These are phyloP conservation scores for Gastrophryne carolinensis DNA, from an alignment of 2,797 vertebrate genomes.

Conservation along the genomic window DNA sequence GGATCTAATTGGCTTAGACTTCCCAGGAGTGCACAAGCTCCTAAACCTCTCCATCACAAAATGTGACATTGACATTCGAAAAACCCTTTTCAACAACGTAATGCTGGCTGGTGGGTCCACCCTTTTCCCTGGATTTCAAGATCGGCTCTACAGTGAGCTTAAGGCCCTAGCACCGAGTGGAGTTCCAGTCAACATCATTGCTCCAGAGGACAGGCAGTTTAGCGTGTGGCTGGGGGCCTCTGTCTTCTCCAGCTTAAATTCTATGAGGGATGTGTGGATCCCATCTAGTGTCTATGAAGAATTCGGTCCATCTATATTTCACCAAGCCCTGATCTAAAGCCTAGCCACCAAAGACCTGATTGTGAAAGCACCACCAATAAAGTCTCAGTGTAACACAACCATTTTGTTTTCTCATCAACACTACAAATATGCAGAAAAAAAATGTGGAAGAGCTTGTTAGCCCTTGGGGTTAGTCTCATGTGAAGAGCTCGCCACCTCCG, in stretches of 20 bases:
- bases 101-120: constrained; percentile 50
- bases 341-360: no score
- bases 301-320: constrained; percentile 38
- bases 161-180: constrained; percentile 40
- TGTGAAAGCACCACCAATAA: no score
- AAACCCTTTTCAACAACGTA: constrained; percentile 51
- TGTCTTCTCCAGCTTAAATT: constrained; percentile 49
- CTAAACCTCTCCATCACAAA: constrained; percentile 51
- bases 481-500: no score
- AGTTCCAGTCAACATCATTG: constrained; percentile 40
- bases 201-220: constrained; percentile 44
- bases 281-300: constrained; percentile 30
- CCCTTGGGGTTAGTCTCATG: no score
- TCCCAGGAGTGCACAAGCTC: constrained; percentile 32
- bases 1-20: constrained; percentile 40
- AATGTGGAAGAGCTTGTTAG: no score
- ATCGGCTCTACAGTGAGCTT: constrained; percentile 53
- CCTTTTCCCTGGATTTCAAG: constrained; percentile 55
- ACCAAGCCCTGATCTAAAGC: no score
- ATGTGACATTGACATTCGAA: constrained; percentile 28
- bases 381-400: no score
- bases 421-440: no score
- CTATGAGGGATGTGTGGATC: constrained; percentile 54
- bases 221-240: constrained; percentile 50
- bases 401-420: no score